A percentile compares a stretch with the other conserved stretches of the same genome.
Conservation (phyloP, 1,140 invertebrate species). For the Leptinotarsa undecemlineata region DNA sequence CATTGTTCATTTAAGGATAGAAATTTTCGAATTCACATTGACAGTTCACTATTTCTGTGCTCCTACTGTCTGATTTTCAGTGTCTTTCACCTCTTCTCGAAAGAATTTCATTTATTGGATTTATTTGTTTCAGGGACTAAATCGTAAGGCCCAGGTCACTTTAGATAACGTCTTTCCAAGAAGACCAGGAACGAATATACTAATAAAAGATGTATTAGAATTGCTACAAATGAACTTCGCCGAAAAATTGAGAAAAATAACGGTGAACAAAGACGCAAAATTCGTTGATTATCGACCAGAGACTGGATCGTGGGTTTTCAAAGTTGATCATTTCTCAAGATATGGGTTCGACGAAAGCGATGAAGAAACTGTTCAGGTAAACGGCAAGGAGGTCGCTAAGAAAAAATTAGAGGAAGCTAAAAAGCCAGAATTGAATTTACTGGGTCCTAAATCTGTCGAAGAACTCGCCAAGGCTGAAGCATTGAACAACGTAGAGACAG, state of each 20-base stretch:
- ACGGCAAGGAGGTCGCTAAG: slow-evolving; percentile 29
- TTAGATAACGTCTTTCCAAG: slow-evolving; percentile 93
- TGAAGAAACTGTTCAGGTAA: slow-evolving; percentile 67
- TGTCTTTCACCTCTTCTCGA: no score
- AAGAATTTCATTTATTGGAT: neutral
- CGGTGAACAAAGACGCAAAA: slow-evolving; percentile 81
- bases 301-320: slow-evolving; percentile 93
- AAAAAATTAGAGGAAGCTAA: slow-evolving; percentile 16
- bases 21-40: no score
- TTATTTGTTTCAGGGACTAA: slow-evolving; percentile 66
- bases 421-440: neutral
- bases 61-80: no score
- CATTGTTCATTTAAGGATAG: no score
- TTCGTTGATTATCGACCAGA: slow-evolving; percentile 95
- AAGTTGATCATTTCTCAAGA: slow-evolving; percentile 94
- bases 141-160: slow-evolving; percentile 89
- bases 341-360: slow-evolving; percentile 92
- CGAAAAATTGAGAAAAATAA: slow-evolving; percentile 80
- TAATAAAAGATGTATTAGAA: slow-evolving; percentile 80
- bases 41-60: no score
- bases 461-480: neutral
- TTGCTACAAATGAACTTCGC: slow-evolving; percentile 85
- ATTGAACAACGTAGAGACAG: neutral
- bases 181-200: slow-evolving; percentile 79
- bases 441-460: neutral